phyloP scores from a whole-genome alignment of 2,888 invertebrate genomes.

The Drepanosiphum platanoidis region DNA sequence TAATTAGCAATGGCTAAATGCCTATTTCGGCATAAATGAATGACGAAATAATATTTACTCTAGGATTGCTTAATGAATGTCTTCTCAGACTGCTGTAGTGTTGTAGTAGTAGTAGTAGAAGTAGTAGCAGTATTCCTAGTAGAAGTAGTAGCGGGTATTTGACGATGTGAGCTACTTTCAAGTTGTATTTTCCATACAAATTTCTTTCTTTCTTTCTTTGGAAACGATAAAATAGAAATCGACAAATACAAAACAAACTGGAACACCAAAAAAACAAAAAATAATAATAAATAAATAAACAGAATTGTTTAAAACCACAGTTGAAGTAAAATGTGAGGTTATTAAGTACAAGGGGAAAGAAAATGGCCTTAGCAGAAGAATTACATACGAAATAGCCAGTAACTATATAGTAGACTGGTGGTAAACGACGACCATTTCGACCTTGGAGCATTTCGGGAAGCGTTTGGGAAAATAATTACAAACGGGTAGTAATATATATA shows the following conservation, averaged over 20 bases:
- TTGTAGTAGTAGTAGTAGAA: slow-evolving; percentile 25
- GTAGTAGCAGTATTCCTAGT: not conserved
- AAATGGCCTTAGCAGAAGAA: not conserved
- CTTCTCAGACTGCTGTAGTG: slow-evolving; percentile 33
- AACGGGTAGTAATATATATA: too few relatives aligned
- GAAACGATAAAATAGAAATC: slow-evolving; percentile 35
- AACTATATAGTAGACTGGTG: not conserved
- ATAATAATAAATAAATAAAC: too few relatives aligned
- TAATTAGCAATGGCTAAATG: slow-evolving; percentile 32
- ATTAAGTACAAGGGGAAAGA: not conserved
- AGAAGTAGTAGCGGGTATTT: slow-evolving; percentile 9
- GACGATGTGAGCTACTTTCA: slow-evolving; percentile 2
- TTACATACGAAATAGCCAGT: not conserved
- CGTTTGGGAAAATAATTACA: not conserved
- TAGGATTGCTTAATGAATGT: slow-evolving; percentile 27
- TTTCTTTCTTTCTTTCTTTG: not conserved
- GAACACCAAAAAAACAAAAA: slow-evolving; percentile 27
- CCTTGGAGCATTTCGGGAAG: not conserved
- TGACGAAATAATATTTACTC: slow-evolving; percentile 34
- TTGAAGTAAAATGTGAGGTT: not conserved
- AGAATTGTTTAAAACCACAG: not conserved
- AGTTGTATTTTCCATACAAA: not conserved
- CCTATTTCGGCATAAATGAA: slow-evolving; percentile 17
- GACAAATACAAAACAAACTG: slow-evolving; percentile 45
- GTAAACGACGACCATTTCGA: too few relatives aligned